Conservation (phyloP, 35 echinoderm and acorn worm genomes). For the Apostichopus japonicus region DNA sequence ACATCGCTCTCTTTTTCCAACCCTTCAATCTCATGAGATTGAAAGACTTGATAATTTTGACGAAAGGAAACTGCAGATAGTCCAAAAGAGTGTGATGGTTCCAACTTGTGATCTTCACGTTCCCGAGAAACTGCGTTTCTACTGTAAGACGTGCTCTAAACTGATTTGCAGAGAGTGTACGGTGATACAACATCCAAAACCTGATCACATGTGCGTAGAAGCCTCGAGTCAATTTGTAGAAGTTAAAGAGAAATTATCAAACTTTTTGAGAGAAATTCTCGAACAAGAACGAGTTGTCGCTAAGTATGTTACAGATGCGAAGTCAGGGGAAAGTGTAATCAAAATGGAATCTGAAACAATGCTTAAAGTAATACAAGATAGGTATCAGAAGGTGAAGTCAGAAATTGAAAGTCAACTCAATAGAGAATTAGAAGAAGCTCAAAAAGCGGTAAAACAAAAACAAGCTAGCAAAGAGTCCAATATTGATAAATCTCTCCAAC, state of each 20-base stretch:
- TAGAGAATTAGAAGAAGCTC: neutral
- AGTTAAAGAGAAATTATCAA: neutral
- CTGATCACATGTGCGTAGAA: constrained; percentile 3
- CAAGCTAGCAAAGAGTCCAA: neutral
- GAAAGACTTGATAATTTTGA: neutral
- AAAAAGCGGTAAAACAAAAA: neutral
- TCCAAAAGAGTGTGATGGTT: neutral
- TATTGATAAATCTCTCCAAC: neutral
- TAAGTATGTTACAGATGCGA: neutral
- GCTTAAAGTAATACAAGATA: neutral
- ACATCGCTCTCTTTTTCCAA: neutral
- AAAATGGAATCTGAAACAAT: neutral
- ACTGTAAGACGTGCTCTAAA: constrained; percentile 61
- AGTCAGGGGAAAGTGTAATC: neutral
- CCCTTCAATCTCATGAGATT: neutral
- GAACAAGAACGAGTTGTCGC: neutral
- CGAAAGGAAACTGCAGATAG: neutral
- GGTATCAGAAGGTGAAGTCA: neutral
- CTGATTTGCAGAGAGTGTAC: constrained; percentile 58
- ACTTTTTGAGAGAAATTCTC: neutral
- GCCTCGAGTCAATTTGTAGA: neutral
- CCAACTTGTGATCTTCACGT: constrained; percentile 37
- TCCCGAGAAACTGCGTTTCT: constrained; percentile 39
- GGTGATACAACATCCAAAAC: constrained; percentile 45
- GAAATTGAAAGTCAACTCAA: neutral